These are phyloP conservation scores for Dunckerocampus dactyliophorus DNA, from an alignment of 2,113 vertebrate species.

Conservation along the genomic window DNA sequence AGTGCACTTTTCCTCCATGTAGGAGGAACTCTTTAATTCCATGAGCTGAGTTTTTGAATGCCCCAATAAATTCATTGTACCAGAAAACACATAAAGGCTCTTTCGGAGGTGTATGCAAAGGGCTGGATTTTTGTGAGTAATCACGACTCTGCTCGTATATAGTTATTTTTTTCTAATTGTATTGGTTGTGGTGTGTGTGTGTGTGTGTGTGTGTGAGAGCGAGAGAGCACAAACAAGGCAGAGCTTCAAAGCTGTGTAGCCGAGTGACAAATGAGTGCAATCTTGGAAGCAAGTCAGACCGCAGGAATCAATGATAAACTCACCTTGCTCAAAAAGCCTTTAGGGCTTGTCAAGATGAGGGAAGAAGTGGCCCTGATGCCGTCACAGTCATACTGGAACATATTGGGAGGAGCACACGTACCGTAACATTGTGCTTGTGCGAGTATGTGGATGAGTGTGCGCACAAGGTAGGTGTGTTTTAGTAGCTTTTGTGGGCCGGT, in stretches of 20 bases:
- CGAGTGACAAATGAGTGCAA: slow-evolving; percentile 20
- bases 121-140: slow-evolving; percentile 64
- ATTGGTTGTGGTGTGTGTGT: slow-evolving; percentile 26
- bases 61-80: not conserved
- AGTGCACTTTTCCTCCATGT: no score
- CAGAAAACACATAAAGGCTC: not conserved
- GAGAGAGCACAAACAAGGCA: slow-evolving; percentile 29
- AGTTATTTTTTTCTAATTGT: slow-evolving; percentile 30
- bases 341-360: no score
- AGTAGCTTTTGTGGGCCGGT: not conserved
- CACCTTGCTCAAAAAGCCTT: not conserved
- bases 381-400: no score
- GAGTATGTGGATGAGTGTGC: no score
- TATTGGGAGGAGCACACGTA: no score
- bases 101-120: slow-evolving; percentile 35
- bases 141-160: slow-evolving; percentile 46
- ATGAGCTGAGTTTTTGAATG: no score
- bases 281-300: slow-evolving; percentile 8
- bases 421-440: no score
- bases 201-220: no score
- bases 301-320: not conserved
- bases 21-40: no score
- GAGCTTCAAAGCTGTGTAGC: not conserved
- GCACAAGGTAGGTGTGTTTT: not conserved
- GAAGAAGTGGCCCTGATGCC: no score